phyloP scores from a whole-genome alignment of 2,888 invertebrate species.

The Creontiades dilutus region DNA sequence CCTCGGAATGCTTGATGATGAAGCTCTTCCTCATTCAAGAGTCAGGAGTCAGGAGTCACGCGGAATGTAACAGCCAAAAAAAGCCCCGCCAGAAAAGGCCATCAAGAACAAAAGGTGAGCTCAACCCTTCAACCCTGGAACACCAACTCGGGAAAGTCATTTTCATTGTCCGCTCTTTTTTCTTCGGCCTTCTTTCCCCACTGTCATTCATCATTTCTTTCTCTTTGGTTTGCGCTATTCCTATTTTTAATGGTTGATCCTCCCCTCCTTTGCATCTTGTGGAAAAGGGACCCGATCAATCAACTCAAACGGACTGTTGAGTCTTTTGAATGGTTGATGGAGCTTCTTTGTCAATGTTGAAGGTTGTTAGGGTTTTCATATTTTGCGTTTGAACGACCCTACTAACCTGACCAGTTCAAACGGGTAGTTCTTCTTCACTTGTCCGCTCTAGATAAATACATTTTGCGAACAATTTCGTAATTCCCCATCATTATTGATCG shows the following conservation, averaged over 20 bases:
- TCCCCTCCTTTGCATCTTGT: not conserved
- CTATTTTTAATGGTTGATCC: slow-evolving; percentile 9
- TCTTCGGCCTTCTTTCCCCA: not conserved
- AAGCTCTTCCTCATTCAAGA: slow-evolving; percentile 40
- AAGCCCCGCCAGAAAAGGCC: slow-evolving; percentile 11
- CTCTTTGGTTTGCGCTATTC: slow-evolving; percentile 9
- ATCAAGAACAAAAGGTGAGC: slow-evolving; percentile 34
- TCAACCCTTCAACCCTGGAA: slow-evolving; percentile 1
- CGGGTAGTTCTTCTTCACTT: too few relatives aligned
- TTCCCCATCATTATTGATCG: too few relatives aligned
- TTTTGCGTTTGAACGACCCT: too few relatives aligned
- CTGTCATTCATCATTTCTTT: slow-evolving; percentile 22
- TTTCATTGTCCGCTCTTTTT: not conserved
- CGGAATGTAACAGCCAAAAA: not conserved
- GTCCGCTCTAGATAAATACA: too few relatives aligned
- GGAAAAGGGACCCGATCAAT: not conserved
- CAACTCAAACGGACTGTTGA: not conserved
- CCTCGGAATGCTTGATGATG: slow-evolving; percentile 29
- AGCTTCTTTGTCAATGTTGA: too few relatives aligned
- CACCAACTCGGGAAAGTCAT: not conserved
- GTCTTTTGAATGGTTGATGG: not conserved
- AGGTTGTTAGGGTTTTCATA: too few relatives aligned
- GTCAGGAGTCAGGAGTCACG: slow-evolving; percentile 7
- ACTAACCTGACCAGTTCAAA: too few relatives aligned
- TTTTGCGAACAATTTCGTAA: too few relatives aligned